Conservation (phyloP, 1,140 invertebrate genomes). For the Temnothorax longispinosus region DNA sequence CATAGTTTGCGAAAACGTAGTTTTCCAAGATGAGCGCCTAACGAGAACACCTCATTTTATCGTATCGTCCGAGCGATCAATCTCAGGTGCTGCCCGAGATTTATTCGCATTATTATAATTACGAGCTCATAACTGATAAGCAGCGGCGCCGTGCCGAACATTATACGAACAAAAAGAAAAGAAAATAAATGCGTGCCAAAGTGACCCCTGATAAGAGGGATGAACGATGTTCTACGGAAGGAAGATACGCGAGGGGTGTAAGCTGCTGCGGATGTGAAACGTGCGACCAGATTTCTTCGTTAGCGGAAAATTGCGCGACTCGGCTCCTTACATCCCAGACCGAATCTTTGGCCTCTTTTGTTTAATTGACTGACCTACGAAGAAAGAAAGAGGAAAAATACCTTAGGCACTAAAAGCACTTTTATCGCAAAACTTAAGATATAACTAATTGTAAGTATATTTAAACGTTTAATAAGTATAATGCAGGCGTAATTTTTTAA, state of each 20-base stretch:
- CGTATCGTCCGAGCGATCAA: constrained; percentile 65
- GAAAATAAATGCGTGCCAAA: constrained; percentile 73
- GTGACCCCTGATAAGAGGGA: not conserved
- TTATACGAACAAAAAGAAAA: constrained; percentile 53
- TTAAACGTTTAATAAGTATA: not conserved
- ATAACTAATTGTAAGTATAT: not conserved
- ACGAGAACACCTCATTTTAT: constrained; percentile 55
- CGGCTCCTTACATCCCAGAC: not conserved
- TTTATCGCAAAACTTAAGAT: not conserved
- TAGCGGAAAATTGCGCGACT: not conserved
- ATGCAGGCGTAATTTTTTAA: not conserved
- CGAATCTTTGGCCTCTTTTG: not conserved
- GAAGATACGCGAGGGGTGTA: constrained; percentile 13
- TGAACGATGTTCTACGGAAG: constrained; percentile 33
- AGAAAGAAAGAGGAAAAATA: not conserved
- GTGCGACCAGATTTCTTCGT: constrained; percentile 15
- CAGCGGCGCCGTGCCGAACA: constrained; percentile 75
- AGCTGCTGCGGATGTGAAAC: constrained; percentile 38
- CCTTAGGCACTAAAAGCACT: not conserved
- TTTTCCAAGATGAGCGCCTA: constrained; percentile 31
- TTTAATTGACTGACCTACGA: not conserved
- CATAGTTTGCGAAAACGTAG: constrained; percentile 17
- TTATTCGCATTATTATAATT: constrained; percentile 73
- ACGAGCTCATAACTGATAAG: constrained; percentile 72
- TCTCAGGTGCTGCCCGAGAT: constrained; percentile 72